Percentiles rank a stretch among this genome's conserved stretches.
These are phyloP conservation scores for Ictalurus furcatus DNA, from an alignment of 2,113 vertebrate species.

Conservation along the genomic window DNA sequence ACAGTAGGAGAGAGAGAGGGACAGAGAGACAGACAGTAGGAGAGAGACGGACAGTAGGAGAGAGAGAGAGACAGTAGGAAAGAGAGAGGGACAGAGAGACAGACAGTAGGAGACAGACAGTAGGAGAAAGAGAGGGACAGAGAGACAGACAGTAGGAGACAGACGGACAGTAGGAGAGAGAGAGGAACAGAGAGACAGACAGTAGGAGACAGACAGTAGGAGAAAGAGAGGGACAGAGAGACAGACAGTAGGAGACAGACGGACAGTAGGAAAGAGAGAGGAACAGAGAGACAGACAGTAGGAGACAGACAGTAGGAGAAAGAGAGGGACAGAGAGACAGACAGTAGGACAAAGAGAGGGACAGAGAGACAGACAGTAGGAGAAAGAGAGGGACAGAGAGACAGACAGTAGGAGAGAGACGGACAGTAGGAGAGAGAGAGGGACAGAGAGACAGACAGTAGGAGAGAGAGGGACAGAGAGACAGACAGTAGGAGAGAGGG, in stretches of 20 bases:
- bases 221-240: too few relatives aligned
- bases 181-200: too few relatives aligned
- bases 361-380: not conserved
- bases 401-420: not conserved
- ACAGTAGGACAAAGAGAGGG: not conserved
- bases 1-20: not conserved
- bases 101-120: not conserved
- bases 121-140: too few relatives aligned
- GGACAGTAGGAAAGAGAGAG: too few relatives aligned
- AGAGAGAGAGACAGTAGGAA: not conserved
- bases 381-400: not conserved
- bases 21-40: not conserved
- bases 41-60: not conserved
- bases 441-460: too few relatives aligned
- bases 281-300: not conserved
- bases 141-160: too few relatives aligned
- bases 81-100: not conserved
- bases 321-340: not conserved
- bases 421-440: too few relatives aligned
- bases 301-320: not conserved
- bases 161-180: too few relatives aligned
- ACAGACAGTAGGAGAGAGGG: not conserved
- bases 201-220: too few relatives aligned
- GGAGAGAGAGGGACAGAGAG: not conserved
- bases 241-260: too few relatives aligned